Base-by-base conservation (phyloP, 2,113 vertebrate genomes). In the Equus quagga region DNA sequence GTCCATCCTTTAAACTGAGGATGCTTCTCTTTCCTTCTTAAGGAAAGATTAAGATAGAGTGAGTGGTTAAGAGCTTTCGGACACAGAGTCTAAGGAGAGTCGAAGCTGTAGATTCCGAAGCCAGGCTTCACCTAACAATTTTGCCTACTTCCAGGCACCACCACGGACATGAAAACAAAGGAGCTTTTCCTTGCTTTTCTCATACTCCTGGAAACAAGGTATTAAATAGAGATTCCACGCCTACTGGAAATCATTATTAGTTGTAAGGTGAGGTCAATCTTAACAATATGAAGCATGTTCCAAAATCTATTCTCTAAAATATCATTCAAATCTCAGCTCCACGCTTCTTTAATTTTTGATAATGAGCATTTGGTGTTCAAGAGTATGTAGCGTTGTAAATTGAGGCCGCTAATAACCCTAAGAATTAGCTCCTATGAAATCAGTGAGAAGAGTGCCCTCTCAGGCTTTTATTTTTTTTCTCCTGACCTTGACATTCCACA, bases 391-490 rank as follows among this genome's bases (percentile, higher is more conserved):
- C 0, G 0, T 85, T 98, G 96, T 97, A 97, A 98, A 97, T 91
- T 95, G 98, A 97, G 97, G 98, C 98, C 98, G 97, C 98, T 97
- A 51, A 98, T 98, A 97, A 98, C 96, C 97, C 98, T 95, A 97
- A 97, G 97, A 98, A 98, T 99, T 98, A 98, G 92, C 90, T 98
- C 72, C 92, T 98, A 85, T 96, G 96, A 98, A 98, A 98, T 95
- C 97, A 98, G 96, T 94, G 95, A 97, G 97, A 98, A 86, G 88
- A 98, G 94, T 87, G 90, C 95, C 97, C 98, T 98, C 96, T 51
- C 10, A 4, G 56, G 51, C 18, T 93, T 93, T 90, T 81, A 18
- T 97, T 19, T 96, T 17, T 93, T 94, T 83, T 75, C 91, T 98
- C 94, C 96, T 98, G 97, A 98, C 97, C 98, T 98, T 98, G 98